phyloP scores from a whole-genome alignment of 2,113 vertebrate genomes.

The Callionymus lyra region DNA sequence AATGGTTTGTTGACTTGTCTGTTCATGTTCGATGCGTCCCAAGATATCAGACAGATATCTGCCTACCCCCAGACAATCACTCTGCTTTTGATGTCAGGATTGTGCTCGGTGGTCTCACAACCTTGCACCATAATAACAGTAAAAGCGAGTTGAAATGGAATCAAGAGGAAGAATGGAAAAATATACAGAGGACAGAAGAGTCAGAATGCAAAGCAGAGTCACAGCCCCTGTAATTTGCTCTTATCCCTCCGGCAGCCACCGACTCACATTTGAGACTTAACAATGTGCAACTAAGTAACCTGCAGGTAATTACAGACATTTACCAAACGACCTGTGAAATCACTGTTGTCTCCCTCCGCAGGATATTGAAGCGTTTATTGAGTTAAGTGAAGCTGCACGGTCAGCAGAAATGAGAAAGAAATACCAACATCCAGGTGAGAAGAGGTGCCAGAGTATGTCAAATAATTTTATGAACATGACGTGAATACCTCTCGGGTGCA shows the following conservation, averaged over 20 bases:
- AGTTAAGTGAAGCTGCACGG: slow-evolving; percentile 21
- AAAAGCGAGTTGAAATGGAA: slow-evolving; percentile 9
- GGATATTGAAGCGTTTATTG: slow-evolving; percentile 14
- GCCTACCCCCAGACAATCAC: not conserved
- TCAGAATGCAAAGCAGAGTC: slow-evolving; percentile 49
- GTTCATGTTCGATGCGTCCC: not conserved
- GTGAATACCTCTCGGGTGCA: too few relatives aligned
- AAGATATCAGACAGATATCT: not conserved
- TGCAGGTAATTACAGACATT: slow-evolving; percentile 42
- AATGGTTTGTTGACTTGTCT: not conserved
- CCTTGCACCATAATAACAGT: slow-evolving; percentile 1
- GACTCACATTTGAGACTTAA: slow-evolving; percentile 49
- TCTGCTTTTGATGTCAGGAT: not conserved
- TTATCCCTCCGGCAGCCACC: slow-evolving; percentile 29
- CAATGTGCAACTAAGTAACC: slow-evolving; percentile 35
- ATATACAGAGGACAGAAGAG: slow-evolving; percentile 27
- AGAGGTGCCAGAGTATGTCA: too few relatives aligned
- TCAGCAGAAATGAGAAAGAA: slow-evolving; percentile 13
- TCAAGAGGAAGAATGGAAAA: slow-evolving; percentile 29
- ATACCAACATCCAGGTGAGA: too few relatives aligned
- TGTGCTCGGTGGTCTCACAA: slow-evolving; percentile 1
- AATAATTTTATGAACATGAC: too few relatives aligned
- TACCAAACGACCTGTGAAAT: slow-evolving; percentile 35
- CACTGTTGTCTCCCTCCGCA: slow-evolving; percentile 19
- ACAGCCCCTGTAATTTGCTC: slow-evolving; percentile 54